Evolutionary conservation across 64 coral and sea anemone species (phyloP).

Genomic region (Montipora capricornis): DNA sequence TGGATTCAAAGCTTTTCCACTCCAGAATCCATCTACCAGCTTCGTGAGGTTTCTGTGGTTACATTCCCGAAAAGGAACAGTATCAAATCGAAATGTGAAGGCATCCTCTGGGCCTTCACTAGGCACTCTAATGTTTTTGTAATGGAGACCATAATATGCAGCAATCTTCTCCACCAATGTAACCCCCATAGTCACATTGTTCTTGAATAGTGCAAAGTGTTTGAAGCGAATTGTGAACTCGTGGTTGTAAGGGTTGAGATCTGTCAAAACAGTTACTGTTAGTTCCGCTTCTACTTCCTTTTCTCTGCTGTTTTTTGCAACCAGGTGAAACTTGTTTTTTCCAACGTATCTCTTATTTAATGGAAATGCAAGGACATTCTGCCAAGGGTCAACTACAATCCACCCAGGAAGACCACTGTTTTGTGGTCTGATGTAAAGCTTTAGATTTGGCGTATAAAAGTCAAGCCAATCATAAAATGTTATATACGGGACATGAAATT

Average conservation of each 20-base stretch:
- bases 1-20: constrained; percentile 5
- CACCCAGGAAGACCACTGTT: not conserved
- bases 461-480: constrained; percentile 54
- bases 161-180: constrained; percentile 55
- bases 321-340: not conserved
- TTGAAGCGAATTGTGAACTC: constrained; percentile 43
- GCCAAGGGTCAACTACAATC: constrained; percentile 20
- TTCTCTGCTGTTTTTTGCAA: constrained; percentile 23
- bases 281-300: not conserved
- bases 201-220: constrained; percentile 24
- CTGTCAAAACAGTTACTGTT: not conserved
- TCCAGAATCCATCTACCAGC: constrained; percentile 28
- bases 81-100: constrained; percentile 57
- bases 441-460: constrained; percentile 38
- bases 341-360: not conserved
- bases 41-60: constrained; percentile 10
- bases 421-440: constrained; percentile 4
- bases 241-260: constrained; percentile 20
- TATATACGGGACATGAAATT: constrained; percentile 19
- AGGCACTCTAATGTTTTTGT: constrained; percentile 36
- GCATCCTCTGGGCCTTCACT: not conserved
- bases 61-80: constrained; percentile 27
- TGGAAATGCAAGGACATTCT: constrained; percentile 49
- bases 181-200: constrained; percentile 11
- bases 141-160: constrained; percentile 18